Evolutionary conservation across 2,888 invertebrate genomes (phyloP).

Genomic region (Sabatieria punctata): DNA sequence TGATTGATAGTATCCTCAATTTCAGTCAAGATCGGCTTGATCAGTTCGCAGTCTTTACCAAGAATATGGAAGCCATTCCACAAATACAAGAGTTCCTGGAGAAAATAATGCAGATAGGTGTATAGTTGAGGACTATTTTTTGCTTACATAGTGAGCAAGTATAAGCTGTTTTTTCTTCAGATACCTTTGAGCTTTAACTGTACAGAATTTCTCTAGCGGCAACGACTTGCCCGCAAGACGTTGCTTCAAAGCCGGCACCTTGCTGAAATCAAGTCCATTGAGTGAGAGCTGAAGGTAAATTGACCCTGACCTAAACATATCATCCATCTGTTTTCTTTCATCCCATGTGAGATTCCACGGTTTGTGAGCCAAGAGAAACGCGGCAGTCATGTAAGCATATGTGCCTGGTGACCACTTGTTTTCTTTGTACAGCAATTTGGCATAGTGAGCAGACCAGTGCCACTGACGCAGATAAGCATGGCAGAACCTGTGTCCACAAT

Average conservation of each 20-base stretch:
- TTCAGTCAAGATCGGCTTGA: slow-evolving; percentile 32
- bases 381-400: slow-evolving; percentile 73
- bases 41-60: slow-evolving; percentile 45
- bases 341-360: slow-evolving; percentile 7
- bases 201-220: slow-evolving; percentile 87
- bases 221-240: slow-evolving; percentile 86
- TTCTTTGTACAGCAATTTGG: slow-evolving; percentile 51
- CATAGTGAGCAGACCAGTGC: slow-evolving; percentile 23
- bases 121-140: no score
- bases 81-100: slow-evolving; percentile 62
- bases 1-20: slow-evolving; percentile 18
- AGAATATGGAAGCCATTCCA: slow-evolving; percentile 80
- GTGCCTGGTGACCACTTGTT: slow-evolving; percentile 82
- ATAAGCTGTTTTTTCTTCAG: slow-evolving; percentile 53
- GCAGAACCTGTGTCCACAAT: slow-evolving; percentile 16
- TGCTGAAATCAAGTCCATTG: slow-evolving; percentile 37
- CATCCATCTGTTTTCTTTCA: slow-evolving; percentile 10
- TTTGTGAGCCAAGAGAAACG: slow-evolving; percentile 44
- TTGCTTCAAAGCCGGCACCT: slow-evolving; percentile 63
- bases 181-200: slow-evolving; percentile 65
- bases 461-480: slow-evolving; percentile 22
- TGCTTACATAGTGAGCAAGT: slow-evolving; percentile 55
- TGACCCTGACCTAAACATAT: slow-evolving; percentile 2
- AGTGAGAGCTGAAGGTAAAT: neutral
- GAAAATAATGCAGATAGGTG: slow-evolving; percentile 5